Conservation (phyloP, 2,888 invertebrate genomes). For the Hypercompe scribonia region DNA sequence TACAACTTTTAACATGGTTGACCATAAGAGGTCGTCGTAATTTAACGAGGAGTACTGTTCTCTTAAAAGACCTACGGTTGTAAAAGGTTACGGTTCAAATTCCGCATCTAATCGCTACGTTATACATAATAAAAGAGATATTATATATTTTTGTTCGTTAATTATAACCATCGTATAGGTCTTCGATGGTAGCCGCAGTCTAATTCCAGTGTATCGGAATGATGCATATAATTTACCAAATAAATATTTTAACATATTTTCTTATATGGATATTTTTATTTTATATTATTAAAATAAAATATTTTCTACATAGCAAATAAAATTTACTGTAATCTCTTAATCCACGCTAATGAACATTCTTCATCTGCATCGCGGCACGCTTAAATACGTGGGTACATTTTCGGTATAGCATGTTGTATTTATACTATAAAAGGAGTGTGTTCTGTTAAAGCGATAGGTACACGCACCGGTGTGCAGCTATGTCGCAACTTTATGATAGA, state of each 20-base stretch:
- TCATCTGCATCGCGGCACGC: conserved; percentile 6
- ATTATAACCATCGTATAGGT: too few relatives aligned
- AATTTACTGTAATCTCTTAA: background rate
- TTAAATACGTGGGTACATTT: background rate
- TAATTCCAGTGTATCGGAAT: background rate
- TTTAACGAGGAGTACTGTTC: background rate
- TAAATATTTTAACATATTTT: background rate
- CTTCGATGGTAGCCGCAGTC: background rate
- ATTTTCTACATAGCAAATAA: background rate
- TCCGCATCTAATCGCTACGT: background rate
- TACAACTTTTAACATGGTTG: too few relatives aligned
- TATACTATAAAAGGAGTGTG: conserved; percentile 36
- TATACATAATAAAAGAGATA: background rate
- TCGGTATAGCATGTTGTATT: conserved; percentile 18
- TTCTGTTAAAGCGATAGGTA: conserved; percentile 33
- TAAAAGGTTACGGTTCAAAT: background rate
- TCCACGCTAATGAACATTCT: background rate
- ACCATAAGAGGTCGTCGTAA: background rate
- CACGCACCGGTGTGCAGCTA: conserved; percentile 51
- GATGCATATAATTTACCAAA: background rate
- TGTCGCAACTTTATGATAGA: conserved; percentile 68
- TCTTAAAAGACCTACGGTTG: background rate
- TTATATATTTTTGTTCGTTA: background rate
- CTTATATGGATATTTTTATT: background rate
- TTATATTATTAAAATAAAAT: background rate